These are phyloP conservation scores for Aphelocoma californica DNA, from an alignment of 2,797 vertebrate species.

Conservation along the genomic window DNA sequence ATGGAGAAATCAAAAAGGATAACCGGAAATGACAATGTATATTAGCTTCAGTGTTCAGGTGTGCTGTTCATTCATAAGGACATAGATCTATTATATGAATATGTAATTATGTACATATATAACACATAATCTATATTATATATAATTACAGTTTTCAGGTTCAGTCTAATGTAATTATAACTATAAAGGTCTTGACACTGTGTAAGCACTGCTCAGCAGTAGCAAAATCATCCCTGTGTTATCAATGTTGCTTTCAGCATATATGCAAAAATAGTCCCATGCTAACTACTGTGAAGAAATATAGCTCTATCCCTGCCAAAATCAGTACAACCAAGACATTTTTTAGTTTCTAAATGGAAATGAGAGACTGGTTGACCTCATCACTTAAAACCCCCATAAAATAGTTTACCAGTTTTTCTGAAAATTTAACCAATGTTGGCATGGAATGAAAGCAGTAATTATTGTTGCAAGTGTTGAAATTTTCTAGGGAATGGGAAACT, in stretches of 20 bases:
- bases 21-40: neutral
- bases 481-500: neutral
- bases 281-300: neutral
- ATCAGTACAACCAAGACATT: neutral
- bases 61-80: neutral
- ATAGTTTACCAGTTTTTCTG: neutral
- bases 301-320: neutral
- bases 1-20: neutral
- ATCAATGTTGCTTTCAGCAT: neutral
- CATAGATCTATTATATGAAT: too few relatives aligned
- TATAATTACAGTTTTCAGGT: neutral
- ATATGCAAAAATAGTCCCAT: neutral
- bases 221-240: neutral
- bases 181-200: neutral
- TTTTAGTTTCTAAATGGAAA: neutral
- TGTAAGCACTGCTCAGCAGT: neutral
- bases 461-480: neutral
- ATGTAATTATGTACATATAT: neutral
- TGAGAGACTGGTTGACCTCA: neutral
- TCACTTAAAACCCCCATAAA: neutral
- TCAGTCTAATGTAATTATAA: neutral
- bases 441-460: neutral
- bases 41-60: neutral
- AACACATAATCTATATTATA: neutral
- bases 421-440: neutral